Evolutionary conservation across 2,113 vertebrate genomes (phyloP), one percentile per base, ranked within the genome.

Genomic region (Vulpes ferrilata): DNA sequence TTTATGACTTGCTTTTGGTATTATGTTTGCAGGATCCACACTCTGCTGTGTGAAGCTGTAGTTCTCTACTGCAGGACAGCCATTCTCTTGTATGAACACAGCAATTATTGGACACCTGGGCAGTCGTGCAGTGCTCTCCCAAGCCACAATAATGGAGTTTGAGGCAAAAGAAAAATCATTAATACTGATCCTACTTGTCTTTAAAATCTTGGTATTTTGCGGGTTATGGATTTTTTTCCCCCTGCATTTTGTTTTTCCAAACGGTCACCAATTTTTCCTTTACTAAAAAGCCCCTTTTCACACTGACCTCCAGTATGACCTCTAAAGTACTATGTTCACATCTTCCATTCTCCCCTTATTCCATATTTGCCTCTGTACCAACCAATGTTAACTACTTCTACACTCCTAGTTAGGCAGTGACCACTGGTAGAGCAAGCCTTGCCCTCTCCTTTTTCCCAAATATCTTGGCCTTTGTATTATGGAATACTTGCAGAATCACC

Each of bases 61-160:
- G 11, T 9, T 48, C 32, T 60, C 48, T 3, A 55, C 12, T 25
- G 90, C 48, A 1, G 22, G 4, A 1, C 3, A 15, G 59, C 89
- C 30, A 5, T 32, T 86, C 35, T 30, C 53, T 27, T 32, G 27
- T 19, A 3, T 35, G 20, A 22, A 82, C 12, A 30, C 5, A 27
- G 51, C 0, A 3, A 30, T 27, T 19, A n/a, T 0, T 15, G 53
- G n/a, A 30, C 60, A 48, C 53, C 0, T 0, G 43, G 59, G 22
- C 19, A 2, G 15, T 22, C 9, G 55, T 15, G 1, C 8, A 11
- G 30, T 38, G 48, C 43, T 35, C 64, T 62, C 23, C 13, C 38
- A 11, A 25, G 30, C 23, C 74, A 25, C 8, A 23, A 19, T 19
- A 23, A 15, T 20, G 20, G 8, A 35, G 32, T 16, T 30, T 35